Percentiles rank a stretch among this genome's conserved stretches.
These are phyloP conservation scores for Platynereis dumerilii DNA, from an alignment of 2,888 invertebrate species.

Conservation along the genomic window DNA sequence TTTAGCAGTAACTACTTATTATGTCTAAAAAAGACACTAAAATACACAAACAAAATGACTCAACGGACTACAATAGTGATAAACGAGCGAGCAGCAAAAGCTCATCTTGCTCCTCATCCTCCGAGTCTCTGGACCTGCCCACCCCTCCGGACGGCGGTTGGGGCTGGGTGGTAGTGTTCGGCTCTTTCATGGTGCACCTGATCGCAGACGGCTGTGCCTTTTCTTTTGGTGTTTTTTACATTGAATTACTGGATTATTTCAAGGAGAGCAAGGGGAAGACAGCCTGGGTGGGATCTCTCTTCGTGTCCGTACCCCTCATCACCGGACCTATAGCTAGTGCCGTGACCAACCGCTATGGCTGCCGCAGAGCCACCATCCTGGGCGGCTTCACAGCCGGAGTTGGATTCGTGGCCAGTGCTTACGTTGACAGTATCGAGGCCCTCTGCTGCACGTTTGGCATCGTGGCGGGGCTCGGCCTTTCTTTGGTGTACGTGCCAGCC, in stretches of 20 bases:
- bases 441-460: slow-evolving; percentile 61
- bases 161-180: slow-evolving; percentile 92
- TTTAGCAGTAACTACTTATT: slow-evolving; percentile 50
- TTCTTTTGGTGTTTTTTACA: slow-evolving; percentile 63
- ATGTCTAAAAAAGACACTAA: slow-evolving; percentile 15
- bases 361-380: slow-evolving; percentile 53
- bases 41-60: slow-evolving; percentile 10
- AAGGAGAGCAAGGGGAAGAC: slow-evolving; percentile 65
- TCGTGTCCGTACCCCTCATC: slow-evolving; percentile 87
- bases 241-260: slow-evolving; percentile 76
- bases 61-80: not conserved
- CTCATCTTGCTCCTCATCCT: not conserved
- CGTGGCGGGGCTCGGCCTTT: slow-evolving; percentile 58
- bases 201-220: slow-evolving; percentile 92
- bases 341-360: slow-evolving; percentile 59
- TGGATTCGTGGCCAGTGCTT: slow-evolving; percentile 56
- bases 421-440: slow-evolving; percentile 50
- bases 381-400: slow-evolving; percentile 56
- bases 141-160: slow-evolving; percentile 79
- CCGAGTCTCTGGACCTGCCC: slow-evolving; percentile 12
- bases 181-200: slow-evolving; percentile 90
- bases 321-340: slow-evolving; percentile 61
- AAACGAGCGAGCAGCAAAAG: not conserved
- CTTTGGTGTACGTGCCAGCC: slow-evolving; percentile 61
- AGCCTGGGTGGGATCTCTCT: slow-evolving; percentile 87